phyloP scores from a whole-genome alignment of 2,113 vertebrate species.

The Oncorhynchus gorbuscha region DNA sequence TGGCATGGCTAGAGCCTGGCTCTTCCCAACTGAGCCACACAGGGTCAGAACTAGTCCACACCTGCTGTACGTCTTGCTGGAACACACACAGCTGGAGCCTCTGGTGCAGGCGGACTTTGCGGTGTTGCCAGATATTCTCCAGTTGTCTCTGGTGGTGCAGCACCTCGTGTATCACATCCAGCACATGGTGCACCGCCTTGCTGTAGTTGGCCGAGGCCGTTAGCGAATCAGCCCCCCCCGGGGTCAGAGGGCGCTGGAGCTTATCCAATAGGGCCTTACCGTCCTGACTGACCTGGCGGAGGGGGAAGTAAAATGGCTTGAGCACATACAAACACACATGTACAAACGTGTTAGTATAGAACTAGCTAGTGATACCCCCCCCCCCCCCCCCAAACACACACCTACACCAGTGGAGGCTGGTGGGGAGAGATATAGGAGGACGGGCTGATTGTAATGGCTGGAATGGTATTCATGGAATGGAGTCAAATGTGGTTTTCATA shows the following conservation, averaged over 20 bases:
- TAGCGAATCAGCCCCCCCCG: slow-evolving; percentile 90
- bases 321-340: background rate
- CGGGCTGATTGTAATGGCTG: no score
- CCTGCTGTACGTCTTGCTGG: slow-evolving; percentile 98
- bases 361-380: no score
- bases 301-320: background rate
- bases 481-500: no score
- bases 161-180: slow-evolving; percentile 96
- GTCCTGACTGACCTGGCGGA: slow-evolving; percentile 90
- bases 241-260: slow-evolving; percentile 93
- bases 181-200: slow-evolving; percentile 94
- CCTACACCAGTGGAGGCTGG: background rate
- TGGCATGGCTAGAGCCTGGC: no score
- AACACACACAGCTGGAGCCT: slow-evolving; percentile 96
- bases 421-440: no score
- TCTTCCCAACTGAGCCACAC: no score
- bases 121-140: slow-evolving; percentile 99
- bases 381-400: background rate
- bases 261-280: slow-evolving; percentile 97
- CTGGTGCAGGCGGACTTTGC: slow-evolving; percentile 96
- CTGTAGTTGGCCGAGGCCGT: slow-evolving; percentile 97
- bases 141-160: slow-evolving; percentile 96
- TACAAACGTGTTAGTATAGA: no score
- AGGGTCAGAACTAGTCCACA: slow-evolving; percentile 40
- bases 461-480: no score